Evolutionary conservation across 2,113 vertebrate genomes (phyloP).

Genomic region (Holacanthus passer): DNA sequence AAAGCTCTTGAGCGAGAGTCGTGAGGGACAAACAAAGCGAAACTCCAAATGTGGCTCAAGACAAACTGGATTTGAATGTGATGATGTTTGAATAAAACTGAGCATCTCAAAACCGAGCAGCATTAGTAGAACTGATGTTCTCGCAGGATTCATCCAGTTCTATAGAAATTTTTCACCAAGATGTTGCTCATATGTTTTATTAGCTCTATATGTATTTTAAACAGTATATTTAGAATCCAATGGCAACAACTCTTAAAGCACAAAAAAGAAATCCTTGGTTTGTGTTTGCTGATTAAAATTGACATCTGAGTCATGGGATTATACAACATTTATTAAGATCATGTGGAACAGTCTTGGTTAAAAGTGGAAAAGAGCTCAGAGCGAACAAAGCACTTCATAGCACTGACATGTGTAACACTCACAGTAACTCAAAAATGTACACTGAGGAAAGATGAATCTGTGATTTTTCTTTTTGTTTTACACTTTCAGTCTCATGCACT

Average conservation of each 20-base stretch:
- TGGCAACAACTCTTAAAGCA: no score
- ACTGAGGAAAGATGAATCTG: neutral
- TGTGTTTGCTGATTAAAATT: neutral
- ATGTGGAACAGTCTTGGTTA: neutral
- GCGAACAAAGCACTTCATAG: conserved; percentile 28
- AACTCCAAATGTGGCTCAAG: neutral
- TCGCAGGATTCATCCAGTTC: neutral
- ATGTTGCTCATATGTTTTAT: no score
- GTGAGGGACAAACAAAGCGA: neutral
- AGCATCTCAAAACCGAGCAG: no score
- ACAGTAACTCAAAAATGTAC: neutral
- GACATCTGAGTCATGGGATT: neutral
- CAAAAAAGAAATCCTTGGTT: neutral
- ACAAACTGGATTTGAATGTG: conserved; percentile 32
- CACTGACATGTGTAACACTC: neutral
- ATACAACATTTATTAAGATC: neutral
- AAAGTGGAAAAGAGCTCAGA: conserved; percentile 20
- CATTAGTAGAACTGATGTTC: neutral
- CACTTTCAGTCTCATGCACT: neutral
- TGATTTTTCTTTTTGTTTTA: neutral
- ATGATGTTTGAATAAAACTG: conserved; percentile 25
- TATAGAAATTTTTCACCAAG: no score
- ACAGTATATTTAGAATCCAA: no score
- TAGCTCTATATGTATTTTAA: no score
- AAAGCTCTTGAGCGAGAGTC: no score